A percentile compares a stretch with the other conserved stretches of the same genome.
These are phyloP conservation scores for Parasteatoda lunata DNA, from an alignment of 2,888 invertebrate genomes.

Conservation along the genomic window DNA sequence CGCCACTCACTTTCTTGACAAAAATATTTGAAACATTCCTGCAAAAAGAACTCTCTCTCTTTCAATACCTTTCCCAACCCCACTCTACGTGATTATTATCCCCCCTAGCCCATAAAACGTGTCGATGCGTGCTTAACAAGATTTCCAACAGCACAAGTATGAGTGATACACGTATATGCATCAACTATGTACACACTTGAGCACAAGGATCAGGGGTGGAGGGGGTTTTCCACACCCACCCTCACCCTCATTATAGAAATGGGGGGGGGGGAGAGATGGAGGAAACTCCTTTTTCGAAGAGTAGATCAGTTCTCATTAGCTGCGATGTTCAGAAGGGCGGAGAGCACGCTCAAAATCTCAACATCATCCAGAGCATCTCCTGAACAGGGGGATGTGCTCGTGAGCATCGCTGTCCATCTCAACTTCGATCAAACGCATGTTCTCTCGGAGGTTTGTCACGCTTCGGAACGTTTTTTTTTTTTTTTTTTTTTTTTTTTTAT, in stretches of 20 bases:
- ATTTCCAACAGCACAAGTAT: not conserved
- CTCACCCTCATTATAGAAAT: not conserved
- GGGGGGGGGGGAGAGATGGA: not conserved
- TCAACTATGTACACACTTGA: not conserved
- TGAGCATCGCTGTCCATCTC: not conserved
- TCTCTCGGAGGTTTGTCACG: not conserved
- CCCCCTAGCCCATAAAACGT: not conserved
- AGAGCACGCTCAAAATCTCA: not conserved
- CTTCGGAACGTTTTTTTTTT: not conserved
- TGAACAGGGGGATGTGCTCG: not conserved
- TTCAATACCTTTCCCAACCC: not conserved
- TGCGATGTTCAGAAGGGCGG: not conserved
- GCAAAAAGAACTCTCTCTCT: not conserved
- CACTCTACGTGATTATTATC: not conserved
- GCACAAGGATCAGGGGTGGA: not conserved
- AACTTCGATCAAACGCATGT: not conserved
- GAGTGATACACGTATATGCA: not conserved
- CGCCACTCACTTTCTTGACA: not conserved
- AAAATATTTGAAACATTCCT: not conserved
- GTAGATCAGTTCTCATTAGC: not conserved
- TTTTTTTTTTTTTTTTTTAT: too few relatives aligned
- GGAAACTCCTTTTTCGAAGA: not conserved
- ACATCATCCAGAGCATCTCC: not conserved
- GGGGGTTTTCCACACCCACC: not conserved
- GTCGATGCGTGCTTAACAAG: conserved; percentile 31